Percentiles rank a stretch among this genome's conserved stretches.
These are phyloP conservation scores for Lethrus apterus DNA, from an alignment of 1,140 invertebrate genomes.

Conservation along the genomic window DNA sequence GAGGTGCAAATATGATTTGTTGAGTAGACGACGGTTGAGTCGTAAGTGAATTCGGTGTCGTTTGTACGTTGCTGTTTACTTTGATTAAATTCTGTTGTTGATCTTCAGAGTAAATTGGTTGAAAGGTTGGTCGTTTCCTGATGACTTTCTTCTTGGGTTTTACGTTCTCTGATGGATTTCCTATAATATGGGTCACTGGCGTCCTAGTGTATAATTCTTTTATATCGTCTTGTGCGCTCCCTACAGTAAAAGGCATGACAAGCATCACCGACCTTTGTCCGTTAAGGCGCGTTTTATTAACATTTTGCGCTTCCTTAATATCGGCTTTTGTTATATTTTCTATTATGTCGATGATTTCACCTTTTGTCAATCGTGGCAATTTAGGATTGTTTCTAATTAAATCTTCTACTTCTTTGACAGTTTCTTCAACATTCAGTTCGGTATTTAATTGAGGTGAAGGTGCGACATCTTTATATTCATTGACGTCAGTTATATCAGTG, in stretches of 20 bases:
- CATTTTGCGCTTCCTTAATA: conserved; percentile 19
- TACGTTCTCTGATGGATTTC: conserved; percentile 9
- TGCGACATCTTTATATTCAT: neutral
- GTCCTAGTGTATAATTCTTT: conserved; percentile 49
- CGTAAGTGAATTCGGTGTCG: neutral
- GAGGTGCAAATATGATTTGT: too few species aligned
- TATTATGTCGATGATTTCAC: conserved; percentile 49
- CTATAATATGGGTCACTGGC: conserved; percentile 46
- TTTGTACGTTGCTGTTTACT: too few species aligned
- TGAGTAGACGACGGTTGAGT: too few species aligned
- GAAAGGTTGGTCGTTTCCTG: conserved; percentile 8
- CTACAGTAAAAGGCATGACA: conserved; percentile 47
- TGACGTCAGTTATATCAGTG: neutral
- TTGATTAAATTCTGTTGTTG: too few species aligned
- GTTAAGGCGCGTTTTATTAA: conserved; percentile 28
- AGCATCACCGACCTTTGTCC: conserved; percentile 48
- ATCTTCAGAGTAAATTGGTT: too few species aligned
- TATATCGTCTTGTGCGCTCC: conserved; percentile 39
- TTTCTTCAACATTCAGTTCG: conserved; percentile 40
- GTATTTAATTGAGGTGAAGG: neutral
- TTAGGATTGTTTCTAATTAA: conserved; percentile 44
- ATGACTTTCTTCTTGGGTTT: conserved; percentile 11
- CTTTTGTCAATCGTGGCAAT: conserved; percentile 46
- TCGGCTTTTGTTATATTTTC: conserved; percentile 47
- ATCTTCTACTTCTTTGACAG: conserved; percentile 49